Evolutionary conservation across 1,140 invertebrate genomes (phyloP).

Genomic region (Drosophila sucinea): DNA sequence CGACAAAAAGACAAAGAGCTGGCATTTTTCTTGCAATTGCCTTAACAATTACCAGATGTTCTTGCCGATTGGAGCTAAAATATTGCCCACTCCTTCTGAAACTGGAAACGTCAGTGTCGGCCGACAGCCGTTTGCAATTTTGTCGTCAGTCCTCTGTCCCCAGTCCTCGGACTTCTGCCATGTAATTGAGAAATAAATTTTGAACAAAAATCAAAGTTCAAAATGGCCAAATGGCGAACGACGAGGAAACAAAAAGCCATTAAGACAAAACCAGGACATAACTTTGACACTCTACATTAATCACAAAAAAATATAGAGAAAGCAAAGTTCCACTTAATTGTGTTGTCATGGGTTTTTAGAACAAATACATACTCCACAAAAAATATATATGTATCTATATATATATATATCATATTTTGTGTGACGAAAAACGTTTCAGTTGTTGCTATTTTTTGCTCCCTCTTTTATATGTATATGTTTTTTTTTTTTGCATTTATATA

Average conservation of each 20-base stretch:
- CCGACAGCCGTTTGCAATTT: constrained; percentile 27
- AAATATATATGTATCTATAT: constrained; percentile 28
- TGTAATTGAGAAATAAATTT: constrained; percentile 76
- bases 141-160: constrained; percentile 37
- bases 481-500: constrained; percentile 8
- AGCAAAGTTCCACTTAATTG: constrained; percentile 62
- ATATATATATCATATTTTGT: constrained; percentile 28
- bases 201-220: constrained; percentile 55
- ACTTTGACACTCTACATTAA: constrained; percentile 53
- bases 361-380: constrained; percentile 20
- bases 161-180: constrained; percentile 42
- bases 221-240: constrained; percentile 11
- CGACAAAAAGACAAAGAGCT: constrained; percentile 62
- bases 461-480: not conserved
- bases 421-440: constrained; percentile 32
- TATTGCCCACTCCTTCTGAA: constrained; percentile 44
- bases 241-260: constrained; percentile 19
- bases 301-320: constrained; percentile 34
- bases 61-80: constrained; percentile 40
- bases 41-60: constrained; percentile 81
- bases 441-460: constrained; percentile 16
- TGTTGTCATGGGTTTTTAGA: constrained; percentile 66
- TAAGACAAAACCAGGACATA: constrained; percentile 32
- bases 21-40: constrained; percentile 68
- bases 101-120: constrained; percentile 48